A percentile compares a stretch with the other conserved stretches of the same genome.
These are phyloP conservation scores for Heliconius ismenius DNA, from an alignment of 2,888 invertebrate genomes.

Conservation along the genomic window DNA sequence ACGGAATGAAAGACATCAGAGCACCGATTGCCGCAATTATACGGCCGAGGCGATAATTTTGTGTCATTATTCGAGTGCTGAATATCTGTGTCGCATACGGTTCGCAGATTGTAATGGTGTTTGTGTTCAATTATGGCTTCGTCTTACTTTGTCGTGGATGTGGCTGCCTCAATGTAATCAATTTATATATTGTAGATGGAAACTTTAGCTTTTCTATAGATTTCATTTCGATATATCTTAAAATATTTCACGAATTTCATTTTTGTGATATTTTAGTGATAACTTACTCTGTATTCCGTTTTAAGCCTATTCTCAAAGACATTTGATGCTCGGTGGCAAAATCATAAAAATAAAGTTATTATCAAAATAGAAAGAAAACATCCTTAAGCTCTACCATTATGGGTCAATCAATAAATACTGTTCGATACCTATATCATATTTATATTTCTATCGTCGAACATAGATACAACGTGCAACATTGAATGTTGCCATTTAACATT, in stretches of 20 bases:
- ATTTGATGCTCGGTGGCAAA: no score
- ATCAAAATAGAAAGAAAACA: no score
- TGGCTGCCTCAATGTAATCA: slow-evolving; percentile 18
- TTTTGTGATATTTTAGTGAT: no score
- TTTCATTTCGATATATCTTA: no score
- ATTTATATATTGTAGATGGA: slow-evolving; percentile 12
- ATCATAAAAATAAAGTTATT: no score
- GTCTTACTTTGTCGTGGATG: slow-evolving; percentile 30
- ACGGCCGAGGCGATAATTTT: slow-evolving; percentile 66
- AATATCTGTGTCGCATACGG: slow-evolving; percentile 45
- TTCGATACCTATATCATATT: neutral
- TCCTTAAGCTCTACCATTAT: no score
- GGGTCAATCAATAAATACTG: no score
- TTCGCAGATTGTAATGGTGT: slow-evolving; percentile 43
- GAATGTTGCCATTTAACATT: neutral
- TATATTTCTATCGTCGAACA: neutral
- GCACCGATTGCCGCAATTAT: slow-evolving; percentile 65
- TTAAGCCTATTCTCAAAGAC: no score
- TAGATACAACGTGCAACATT: neutral
- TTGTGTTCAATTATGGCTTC: slow-evolving; percentile 39
- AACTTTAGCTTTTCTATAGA: neutral
- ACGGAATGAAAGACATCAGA: slow-evolving; percentile 28
- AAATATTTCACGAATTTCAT: no score
- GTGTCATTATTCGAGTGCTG: slow-evolving; percentile 59
- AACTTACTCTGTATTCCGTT: no score